phyloP scores from a whole-genome alignment of 2,888 invertebrate genomes.

The Sisyra nigra region DNA sequence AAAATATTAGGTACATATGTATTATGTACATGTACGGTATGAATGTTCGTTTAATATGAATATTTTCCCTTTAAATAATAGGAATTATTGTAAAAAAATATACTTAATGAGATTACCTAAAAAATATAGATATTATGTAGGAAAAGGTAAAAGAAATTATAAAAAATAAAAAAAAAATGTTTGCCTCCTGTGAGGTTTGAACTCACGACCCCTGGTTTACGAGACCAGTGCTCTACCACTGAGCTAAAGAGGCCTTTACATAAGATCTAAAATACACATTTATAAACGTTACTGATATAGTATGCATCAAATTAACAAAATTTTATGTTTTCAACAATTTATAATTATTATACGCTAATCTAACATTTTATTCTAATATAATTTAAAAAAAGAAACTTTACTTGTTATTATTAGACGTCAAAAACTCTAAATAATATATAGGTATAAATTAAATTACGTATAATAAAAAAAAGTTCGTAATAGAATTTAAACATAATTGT shows the following conservation, averaged over 20 bases:
- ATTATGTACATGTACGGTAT: too few species aligned
- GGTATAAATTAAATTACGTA: too few species aligned
- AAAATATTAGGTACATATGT: too few species aligned
- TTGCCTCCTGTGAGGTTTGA: conserved; percentile 68
- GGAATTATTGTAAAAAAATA: too few species aligned
- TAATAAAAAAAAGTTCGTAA: too few species aligned
- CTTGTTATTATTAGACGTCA: not conserved
- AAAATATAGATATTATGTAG: too few species aligned
- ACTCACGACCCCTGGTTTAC: conserved; percentile 75
- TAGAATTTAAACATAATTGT: too few species aligned
- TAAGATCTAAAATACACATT: not conserved
- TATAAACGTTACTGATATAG: not conserved
- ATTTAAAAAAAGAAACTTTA: not conserved
- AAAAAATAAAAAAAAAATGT: conserved; percentile 10
- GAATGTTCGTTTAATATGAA: too few species aligned
- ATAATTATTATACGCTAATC: conserved; percentile 1
- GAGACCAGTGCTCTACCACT: conserved; percentile 74
- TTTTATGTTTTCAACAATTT: conserved; percentile 5
- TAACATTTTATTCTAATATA: not conserved
- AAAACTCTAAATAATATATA: not conserved
- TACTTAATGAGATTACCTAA: too few species aligned
- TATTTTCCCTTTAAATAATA: too few species aligned
- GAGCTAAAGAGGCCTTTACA: conserved; percentile 55
- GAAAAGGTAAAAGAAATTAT: not conserved
- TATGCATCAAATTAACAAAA: conserved; percentile 1